Evolutionary conservation across 2,888 invertebrate species (phyloP), one percentile per base, ranked within the genome.

Genomic region (Drosophila flavopinicola): DNA sequence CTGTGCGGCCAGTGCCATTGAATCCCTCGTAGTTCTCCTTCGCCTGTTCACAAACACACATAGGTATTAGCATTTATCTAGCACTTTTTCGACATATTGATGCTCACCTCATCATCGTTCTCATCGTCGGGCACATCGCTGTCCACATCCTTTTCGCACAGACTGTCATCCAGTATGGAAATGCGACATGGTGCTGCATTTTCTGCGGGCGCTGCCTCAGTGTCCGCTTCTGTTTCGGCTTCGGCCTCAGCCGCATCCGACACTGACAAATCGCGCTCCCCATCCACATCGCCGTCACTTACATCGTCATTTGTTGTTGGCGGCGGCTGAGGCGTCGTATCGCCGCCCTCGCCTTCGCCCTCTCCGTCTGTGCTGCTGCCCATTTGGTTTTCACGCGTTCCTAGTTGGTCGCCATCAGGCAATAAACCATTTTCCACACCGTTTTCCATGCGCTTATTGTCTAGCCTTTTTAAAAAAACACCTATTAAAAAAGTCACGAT

Each of bases 1-100:
- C 95, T 64, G 95, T 94, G 80, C 94, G 92, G 1, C 93, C 93
- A 11, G 94, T 89, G 17, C 91, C 91, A 80, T 90, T 91, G 72
- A 88, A 90, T 52, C 90, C 91, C 60, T 91, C 91, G 48, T 88
- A 89, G 58, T 90, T 91, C 47, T 91, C 90, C 59, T 89, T 89
- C 32, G 89, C 80, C 83, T 89, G 49, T 32, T 57, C 1, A 7
- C 6, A 38, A 3, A 25, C 10, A 27, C 3, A 37, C 9, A n/a
- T 2, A 35, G 13, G 3, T n/a, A 17, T 29, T n/a, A 42, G 5
- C 5, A 17, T 20, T 29, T 11, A n/a, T 20, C n/a, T 3, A 9
- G 27, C 17, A 20, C 6, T 4, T 10, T 10, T 5, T 20, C 4
- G 10, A 17, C 11, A 11, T 5, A 9, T 2, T 10, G 6, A 13